phyloP scores from a whole-genome alignment of 2,113 vertebrate species.

The Formicarius rufipectus region DNA sequence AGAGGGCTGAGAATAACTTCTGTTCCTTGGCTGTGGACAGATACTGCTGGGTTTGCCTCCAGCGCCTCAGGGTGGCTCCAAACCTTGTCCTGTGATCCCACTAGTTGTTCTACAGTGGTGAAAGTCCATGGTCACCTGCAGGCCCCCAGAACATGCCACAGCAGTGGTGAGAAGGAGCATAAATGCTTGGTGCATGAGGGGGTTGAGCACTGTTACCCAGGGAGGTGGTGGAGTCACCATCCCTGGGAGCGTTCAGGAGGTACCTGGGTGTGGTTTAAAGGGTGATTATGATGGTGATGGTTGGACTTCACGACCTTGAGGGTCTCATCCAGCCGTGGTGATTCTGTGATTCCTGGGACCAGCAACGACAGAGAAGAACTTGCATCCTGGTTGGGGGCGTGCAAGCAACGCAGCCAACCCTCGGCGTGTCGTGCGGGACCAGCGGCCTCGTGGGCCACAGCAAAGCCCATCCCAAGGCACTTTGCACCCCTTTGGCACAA shows the following conservation, averaged over 20 bases:
- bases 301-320: neutral
- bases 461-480: neutral
- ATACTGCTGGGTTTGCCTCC: neutral
- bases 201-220: neutral
- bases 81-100: neutral
- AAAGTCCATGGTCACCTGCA: too few species aligned
- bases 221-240: fast-evolving
- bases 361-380: neutral
- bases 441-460: neutral
- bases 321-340: neutral
- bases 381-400: neutral
- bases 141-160: fast-evolving
- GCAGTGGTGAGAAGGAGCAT: fast-evolving
- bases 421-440: fast-evolving
- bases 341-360: neutral
- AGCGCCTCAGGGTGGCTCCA: neutral
- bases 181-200: neutral
- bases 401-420: neutral
- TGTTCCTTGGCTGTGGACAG: neutral
- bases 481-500: neutral
- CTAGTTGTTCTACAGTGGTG: neutral
- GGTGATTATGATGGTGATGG: neutral
- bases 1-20: neutral
- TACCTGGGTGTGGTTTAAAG: neutral
- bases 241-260: too few species aligned